Percentiles rank a stretch among this genome's conserved stretches.
Evolutionary conservation across 2,888 invertebrate genomes (phyloP).

Genomic region (Limnephilus rhombicus): DNA sequence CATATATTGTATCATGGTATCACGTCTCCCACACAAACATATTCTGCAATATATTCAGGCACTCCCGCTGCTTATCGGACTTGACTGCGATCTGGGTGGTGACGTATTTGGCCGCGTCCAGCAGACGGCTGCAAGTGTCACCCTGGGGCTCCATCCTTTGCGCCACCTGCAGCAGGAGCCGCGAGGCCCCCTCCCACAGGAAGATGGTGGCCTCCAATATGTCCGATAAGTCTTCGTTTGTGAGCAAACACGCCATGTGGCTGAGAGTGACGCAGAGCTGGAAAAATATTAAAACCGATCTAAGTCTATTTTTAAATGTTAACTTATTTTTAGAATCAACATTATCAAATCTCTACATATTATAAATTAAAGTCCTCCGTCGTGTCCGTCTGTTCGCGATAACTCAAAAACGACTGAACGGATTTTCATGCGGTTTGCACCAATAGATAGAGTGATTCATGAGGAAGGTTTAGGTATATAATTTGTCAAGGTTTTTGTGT

Average conservation of each 20-base stretch:
- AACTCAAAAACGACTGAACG: too few species aligned
- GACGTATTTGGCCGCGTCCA: conserved; percentile 76
- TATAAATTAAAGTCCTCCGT: too few species aligned
- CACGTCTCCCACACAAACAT: conserved; percentile 70
- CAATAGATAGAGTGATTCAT: too few species aligned
- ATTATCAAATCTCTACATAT: too few species aligned
- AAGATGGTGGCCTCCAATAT: conserved; percentile 76
- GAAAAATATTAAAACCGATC: conserved; percentile 67
- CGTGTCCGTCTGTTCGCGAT: too few species aligned
- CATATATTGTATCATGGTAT: neutral
- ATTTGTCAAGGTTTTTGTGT: too few species aligned
- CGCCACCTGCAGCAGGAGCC: conserved; percentile 72
- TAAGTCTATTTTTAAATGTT: neutral
- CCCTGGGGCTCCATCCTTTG: conserved; percentile 74
- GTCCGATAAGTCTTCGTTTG: conserved; percentile 78
- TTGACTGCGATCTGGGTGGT: conserved; percentile 72
- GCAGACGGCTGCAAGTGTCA: conserved; percentile 72
- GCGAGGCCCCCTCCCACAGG: conserved; percentile 74
- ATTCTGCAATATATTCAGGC: conserved; percentile 74
- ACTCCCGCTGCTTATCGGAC: conserved; percentile 71
- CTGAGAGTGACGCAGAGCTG: conserved; percentile 86
- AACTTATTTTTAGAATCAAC: neutral
- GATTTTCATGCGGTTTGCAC: too few species aligned
- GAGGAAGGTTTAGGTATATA: too few species aligned
- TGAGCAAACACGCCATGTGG: conserved; percentile 82